phyloP scores from a whole-genome alignment of 2,888 invertebrate genomes.

The Tryphoninae sp. region DNA sequence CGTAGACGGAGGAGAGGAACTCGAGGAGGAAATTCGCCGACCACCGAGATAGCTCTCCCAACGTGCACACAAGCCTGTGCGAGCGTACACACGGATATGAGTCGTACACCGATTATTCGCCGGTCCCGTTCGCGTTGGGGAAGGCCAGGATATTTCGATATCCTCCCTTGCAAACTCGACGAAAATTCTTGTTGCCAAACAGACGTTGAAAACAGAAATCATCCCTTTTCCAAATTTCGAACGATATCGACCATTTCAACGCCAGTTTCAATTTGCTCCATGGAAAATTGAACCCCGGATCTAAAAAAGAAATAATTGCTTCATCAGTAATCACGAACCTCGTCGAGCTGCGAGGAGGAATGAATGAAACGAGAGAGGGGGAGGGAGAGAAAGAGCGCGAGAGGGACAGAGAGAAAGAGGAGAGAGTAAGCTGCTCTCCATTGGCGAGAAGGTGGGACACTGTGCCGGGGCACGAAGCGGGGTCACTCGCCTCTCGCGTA shows the following conservation, averaged over 20 bases:
- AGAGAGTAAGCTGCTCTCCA: conserved; percentile 23
- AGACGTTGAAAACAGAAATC: conserved; percentile 5
- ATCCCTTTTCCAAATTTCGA: not conserved
- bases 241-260: too few species aligned
- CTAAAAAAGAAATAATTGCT: conserved; percentile 37
- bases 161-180: not conserved
- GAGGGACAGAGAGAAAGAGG: conserved; percentile 7
- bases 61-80: conserved; percentile 2
- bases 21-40: conserved; percentile 46
- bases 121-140: conserved; percentile 69
- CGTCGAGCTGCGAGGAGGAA: not conserved
- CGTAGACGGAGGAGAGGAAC: conserved; percentile 69
- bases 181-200: not conserved
- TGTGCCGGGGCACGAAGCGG: conserved; percentile 50
- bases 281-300: not conserved
- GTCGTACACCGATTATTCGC: conserved; percentile 62
- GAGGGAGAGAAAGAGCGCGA: conserved; percentile 36
- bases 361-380: conserved; percentile 28
- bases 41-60: conserved; percentile 14
- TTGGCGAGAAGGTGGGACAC: conserved; percentile 49
- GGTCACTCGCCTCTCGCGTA: conserved; percentile 61
- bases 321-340: conserved; percentile 55
- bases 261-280: not conserved
- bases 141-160: conserved; percentile 68
- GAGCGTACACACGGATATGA: not conserved